Percentiles rank a stretch among this genome's conserved stretches.
These are phyloP conservation scores for Quadroppia sp. DNA, from an alignment of 2,888 invertebrate species.

Conservation along the genomic window DNA sequence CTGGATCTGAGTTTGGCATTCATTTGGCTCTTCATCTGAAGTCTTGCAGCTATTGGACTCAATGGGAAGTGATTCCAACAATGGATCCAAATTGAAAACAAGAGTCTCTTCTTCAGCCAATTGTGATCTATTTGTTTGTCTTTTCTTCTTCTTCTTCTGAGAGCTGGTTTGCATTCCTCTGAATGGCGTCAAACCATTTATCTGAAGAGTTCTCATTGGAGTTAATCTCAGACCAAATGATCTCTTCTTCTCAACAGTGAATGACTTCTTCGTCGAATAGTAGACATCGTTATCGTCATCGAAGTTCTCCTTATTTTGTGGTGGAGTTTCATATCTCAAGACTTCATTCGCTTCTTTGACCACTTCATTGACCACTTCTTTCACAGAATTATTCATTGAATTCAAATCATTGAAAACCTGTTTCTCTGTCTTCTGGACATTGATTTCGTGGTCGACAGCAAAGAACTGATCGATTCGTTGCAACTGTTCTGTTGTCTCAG, in stretches of 20 bases:
- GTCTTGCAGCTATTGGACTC: background rate
- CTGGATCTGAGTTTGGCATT: background rate
- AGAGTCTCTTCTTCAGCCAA: background rate
- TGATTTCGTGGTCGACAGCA: background rate
- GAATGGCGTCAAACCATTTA: background rate
- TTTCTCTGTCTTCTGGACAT: background rate
- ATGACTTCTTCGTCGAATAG: conserved; percentile 25
- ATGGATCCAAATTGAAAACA: background rate
- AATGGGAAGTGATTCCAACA: background rate
- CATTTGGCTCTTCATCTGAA: background rate
- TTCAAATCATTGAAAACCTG: background rate
- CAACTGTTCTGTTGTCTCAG: background rate
- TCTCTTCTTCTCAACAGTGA: background rate
- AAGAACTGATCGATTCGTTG: conserved; percentile 4
- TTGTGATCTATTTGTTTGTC: background rate
- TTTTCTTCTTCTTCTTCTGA: background rate
- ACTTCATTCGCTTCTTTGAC: background rate
- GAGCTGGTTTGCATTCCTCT: background rate
- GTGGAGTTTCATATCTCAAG: conserved; percentile 10
- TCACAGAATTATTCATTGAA: background rate
- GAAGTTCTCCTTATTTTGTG: conserved; percentile 21
- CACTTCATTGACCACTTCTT: background rate
- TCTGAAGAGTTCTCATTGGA: conserved; percentile 26
- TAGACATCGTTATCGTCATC: conserved; percentile 14
- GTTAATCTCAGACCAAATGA: conserved; percentile 3